These are phyloP conservation scores for Hemibagrus wyckioides DNA, from an alignment of 2,113 vertebrate genomes.

Conservation along the genomic window DNA sequence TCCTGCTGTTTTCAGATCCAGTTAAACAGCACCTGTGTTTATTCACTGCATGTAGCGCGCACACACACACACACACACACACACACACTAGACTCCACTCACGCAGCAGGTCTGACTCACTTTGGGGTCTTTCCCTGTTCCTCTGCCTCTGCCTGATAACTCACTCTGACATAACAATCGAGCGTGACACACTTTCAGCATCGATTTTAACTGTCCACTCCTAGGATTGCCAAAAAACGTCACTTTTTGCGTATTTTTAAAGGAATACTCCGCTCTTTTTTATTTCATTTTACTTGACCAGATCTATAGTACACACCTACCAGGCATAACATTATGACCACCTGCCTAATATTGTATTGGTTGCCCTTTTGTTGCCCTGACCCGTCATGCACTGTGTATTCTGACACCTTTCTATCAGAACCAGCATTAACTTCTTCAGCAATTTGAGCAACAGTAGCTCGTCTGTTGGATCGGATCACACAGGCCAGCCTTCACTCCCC, in stretches of 20 bases:
- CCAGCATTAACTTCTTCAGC: no score
- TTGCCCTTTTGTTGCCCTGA: no score
- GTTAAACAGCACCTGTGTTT: constrained; percentile 49
- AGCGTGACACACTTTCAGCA: constrained; percentile 9
- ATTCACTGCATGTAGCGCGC: not conserved
- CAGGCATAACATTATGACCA: no score
- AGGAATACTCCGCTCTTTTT: not conserved
- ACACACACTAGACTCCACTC: constrained; percentile 23
- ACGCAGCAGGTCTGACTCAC: constrained; percentile 13
- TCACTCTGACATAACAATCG: constrained; percentile 8
- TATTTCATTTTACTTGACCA: no score
- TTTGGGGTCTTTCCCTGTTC: not conserved
- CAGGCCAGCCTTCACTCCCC: no score
- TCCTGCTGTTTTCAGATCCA: constrained; percentile 33
- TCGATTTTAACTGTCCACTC: not conserved
- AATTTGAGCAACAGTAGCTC: no score
- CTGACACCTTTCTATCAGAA: no score
- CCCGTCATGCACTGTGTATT: no score
- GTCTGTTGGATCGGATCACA: no score
- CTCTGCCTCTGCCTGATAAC: constrained; percentile 30
- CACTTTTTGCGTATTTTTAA: not conserved
- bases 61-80: constrained; percentile 21
- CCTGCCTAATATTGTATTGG: no score
- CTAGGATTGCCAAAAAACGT: not conserved
- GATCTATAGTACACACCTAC: not conserved